Evolutionary conservation across 2,113 vertebrate species (phyloP).

Genomic region (Ardeotis arabs): DNA sequence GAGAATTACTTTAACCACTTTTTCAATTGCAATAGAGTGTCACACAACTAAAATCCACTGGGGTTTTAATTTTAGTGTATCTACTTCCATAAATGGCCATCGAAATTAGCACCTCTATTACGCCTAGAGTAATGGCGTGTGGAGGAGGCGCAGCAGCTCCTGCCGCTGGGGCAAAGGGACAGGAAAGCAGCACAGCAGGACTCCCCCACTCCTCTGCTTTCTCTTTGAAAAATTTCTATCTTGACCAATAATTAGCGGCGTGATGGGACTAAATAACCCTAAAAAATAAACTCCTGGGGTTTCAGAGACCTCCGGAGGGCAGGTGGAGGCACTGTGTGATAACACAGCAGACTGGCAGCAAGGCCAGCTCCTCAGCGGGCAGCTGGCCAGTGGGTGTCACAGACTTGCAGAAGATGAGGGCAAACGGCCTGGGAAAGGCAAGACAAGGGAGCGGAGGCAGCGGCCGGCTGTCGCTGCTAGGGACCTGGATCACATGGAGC

Average conservation of each 20-base stretch:
- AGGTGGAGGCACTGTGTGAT: neutral
- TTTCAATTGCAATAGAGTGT: neutral
- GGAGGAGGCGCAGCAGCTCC: neutral
- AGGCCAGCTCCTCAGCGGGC: neutral
- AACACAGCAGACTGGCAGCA: accelerated
- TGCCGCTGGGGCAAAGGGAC: accelerated
- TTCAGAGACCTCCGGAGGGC: neutral
- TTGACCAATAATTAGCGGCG: neutral
- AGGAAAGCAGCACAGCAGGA: neutral
- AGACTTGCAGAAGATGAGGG: accelerated
- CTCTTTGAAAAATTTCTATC: neutral
- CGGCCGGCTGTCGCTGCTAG: neutral
- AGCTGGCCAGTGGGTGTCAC: neutral
- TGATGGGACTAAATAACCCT: neutral
- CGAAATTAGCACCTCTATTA: neutral
- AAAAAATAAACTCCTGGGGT: neutral
- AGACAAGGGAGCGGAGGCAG: neutral
- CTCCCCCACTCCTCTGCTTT: neutral
- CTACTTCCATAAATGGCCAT: neutral
- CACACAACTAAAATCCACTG: neutral
- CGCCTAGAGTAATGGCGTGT: accelerated
- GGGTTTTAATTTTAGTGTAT: neutral
- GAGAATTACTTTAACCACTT: neutral
- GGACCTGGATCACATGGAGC: neutral
- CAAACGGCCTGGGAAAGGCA: neutral